Base-by-base conservation (phyloP, 2,113 vertebrate species). In the Colistium nudipinnis region DNA sequence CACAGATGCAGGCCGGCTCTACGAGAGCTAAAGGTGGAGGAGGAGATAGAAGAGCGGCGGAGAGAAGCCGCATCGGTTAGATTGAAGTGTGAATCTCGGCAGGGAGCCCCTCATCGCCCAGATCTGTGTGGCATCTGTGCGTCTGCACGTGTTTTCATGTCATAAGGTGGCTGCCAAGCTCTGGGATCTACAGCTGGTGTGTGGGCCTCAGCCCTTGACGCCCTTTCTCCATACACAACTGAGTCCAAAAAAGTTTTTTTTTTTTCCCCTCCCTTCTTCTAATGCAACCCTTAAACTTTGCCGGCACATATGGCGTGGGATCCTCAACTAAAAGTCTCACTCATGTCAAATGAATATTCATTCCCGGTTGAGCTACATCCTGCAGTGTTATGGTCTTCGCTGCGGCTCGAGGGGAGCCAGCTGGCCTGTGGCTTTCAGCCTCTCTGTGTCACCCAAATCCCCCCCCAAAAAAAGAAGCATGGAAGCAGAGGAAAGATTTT, bases 61-160 rank as follows among this genome's bases (percentile, higher is more conserved):
- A 78, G 64, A 78, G 48, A 66, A 52, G 72, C 54, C 60, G 69
- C 27, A 64, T 51, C 43, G 44, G 80, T 83, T 57, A 66, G 77
- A 91, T 25, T 74, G 74, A 89, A 76, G 86, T 86, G 86, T 76
- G 76, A 83, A 75, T 49, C 77, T 82, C 85, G 74, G 86, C 85
- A 39, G 88, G 87, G n/a, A n/a, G 70, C 39, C 61, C 53, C 81
- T 88, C 70, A 71, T 69, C 82, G 72, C 76, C 78, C 57, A 79
- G 52, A 82, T 81, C 69, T 61, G 44, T 10, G 0, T 57, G 62
- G 60, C 59, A 65, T 79, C 51, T 74, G 79, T 76, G 78, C 45
- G 53, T 74, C 1, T 80, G 70, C 17, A 43, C 64, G 61, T 59
- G 74, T 77, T 65, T 67, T 75, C 60, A 55, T 80, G 77, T 86